These are phyloP conservation scores for Aix galericulata DNA, from an alignment of 2,113 vertebrate species.

Conservation along the genomic window DNA sequence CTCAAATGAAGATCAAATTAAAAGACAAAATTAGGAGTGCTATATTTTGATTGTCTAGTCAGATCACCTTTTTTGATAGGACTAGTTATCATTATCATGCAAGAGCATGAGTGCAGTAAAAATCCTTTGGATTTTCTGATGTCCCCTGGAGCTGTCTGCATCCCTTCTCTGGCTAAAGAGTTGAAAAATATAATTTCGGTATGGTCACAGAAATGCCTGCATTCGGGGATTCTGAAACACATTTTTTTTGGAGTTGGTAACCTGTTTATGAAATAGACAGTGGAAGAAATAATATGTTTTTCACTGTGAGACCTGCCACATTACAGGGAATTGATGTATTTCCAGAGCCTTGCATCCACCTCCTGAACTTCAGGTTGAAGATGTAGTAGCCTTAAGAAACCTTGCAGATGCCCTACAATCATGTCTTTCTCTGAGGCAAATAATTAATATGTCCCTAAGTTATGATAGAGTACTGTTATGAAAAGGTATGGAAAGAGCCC, in stretches of 20 bases:
- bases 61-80: background rate
- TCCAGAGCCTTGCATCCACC: background rate
- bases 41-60: background rate
- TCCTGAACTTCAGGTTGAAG: background rate
- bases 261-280: background rate
- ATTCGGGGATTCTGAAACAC: background rate
- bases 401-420: too few species aligned
- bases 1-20: background rate
- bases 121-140: background rate
- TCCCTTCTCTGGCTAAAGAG: background rate
- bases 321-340: background rate
- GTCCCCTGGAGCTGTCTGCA: background rate
- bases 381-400: background rate
- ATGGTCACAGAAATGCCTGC: background rate
- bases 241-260: background rate
- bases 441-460: background rate
- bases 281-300: background rate
- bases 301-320: background rate
- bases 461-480: background rate
- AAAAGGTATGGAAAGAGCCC: background rate
- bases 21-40: background rate
- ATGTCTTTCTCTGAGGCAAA: background rate
- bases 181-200: background rate
- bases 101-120: background rate
- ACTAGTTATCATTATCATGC: background rate